Evolutionary conservation across 1,140 invertebrate genomes (phyloP).

Genomic region (Yoshiicerus persimilis): DNA sequence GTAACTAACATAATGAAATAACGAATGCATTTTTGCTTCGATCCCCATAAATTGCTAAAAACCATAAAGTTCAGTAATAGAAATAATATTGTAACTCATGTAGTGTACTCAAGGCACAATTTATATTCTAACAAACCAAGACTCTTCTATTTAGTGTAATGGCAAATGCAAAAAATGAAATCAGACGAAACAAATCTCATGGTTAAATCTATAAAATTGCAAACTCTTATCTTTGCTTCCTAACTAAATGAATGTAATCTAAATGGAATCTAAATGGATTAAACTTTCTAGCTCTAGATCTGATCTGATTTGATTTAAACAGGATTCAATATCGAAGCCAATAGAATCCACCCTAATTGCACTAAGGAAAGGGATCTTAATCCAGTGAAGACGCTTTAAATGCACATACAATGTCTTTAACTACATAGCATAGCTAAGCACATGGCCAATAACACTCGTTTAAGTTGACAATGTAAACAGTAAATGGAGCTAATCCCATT

Average conservation of each 20-base stretch:
- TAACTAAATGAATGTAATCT: not conserved
- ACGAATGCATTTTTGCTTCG: too few species aligned
- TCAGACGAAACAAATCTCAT: not conserved
- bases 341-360: constrained; percentile 16
- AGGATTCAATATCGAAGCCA: not conserved
- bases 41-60: not conserved
- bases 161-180: not conserved
- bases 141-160: not conserved
- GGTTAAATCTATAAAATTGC: not conserved
- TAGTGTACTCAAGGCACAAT: too few species aligned
- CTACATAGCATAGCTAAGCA: constrained; percentile 12
- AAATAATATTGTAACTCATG: not conserved
- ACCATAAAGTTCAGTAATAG: not conserved
- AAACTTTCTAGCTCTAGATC: not conserved
- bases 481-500: not conserved
- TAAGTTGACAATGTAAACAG: constrained; percentile 7
- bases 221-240: not conserved
- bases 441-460: constrained; percentile 7
- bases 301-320: not conserved
- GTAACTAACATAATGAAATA: too few species aligned
- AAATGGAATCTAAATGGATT: not conserved
- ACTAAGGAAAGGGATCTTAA: not conserved
- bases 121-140: not conserved
- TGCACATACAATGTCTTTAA: constrained; percentile 14
- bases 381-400: constrained; percentile 4